Percentiles rank a stretch among this genome's conserved stretches.
Evolutionary conservation across 2,797 vertebrate genomes (phyloP).

Genomic region (Sitta carolinensis): DNA sequence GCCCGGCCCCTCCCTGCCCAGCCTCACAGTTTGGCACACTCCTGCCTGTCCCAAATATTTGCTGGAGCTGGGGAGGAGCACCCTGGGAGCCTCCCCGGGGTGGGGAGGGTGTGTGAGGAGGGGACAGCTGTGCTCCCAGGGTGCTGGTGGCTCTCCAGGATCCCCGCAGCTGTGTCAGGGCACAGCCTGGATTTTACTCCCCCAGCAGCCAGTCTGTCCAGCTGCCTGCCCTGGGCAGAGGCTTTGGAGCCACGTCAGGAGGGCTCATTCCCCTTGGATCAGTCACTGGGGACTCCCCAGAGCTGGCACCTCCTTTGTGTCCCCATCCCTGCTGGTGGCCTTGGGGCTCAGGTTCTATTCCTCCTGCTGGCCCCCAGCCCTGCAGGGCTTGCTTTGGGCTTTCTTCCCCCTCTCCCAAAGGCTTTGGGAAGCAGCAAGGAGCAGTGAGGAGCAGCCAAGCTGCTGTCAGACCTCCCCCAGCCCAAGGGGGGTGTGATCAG

Average conservation of each 20-base stretch:
- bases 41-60: neutral
- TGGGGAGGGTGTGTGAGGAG: neutral
- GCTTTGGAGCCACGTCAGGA: rapidly evolving
- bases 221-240: rapidly evolving
- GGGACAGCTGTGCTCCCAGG: neutral
- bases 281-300: neutral
- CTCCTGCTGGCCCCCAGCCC: neutral
- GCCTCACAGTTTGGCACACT: neutral
- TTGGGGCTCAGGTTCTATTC: rapidly evolving
- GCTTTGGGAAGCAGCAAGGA: neutral
- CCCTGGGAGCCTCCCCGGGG: neutral
- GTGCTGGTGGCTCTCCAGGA: neutral
- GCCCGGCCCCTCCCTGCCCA: neutral
- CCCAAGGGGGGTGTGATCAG: rapidly evolving
- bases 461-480: neutral
- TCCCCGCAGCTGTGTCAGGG: rapidly evolving
- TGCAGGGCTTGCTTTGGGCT: neutral
- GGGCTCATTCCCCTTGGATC: neutral
- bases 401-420: neutral
- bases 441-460: neutral
- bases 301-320: neutral
- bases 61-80: neutral
- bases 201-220: rapidly evolving
- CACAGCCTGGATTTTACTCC: neutral
- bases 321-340: neutral